A percentile compares a stretch with the other conserved stretches of the same genome.
These are phyloP conservation scores for Temnopleurus reevesii DNA, from an alignment of 53 echinoderm and acorn worm species.

Conservation along the genomic window DNA sequence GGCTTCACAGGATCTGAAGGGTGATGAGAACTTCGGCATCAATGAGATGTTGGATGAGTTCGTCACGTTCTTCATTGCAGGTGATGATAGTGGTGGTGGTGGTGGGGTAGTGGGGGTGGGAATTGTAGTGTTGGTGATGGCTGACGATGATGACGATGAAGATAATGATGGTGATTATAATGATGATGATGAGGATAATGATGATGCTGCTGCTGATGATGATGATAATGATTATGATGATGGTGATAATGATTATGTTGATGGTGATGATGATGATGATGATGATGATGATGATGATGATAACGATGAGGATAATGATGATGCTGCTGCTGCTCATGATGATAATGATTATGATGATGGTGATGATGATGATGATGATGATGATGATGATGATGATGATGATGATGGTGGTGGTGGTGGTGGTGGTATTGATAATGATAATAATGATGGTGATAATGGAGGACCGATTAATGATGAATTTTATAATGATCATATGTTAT, in stretches of 20 bases:
- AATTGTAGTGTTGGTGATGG: not conserved
- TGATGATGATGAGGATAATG: not conserved
- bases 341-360: not conserved
- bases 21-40: constrained; percentile 48
- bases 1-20: constrained; percentile 51
- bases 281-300: constrained; percentile 17
- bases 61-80: constrained; percentile 70
- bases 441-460: not conserved
- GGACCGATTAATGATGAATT: no score
- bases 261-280: constrained; percentile 25
- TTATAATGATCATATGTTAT: no score
- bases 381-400: not conserved
- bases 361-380: not conserved
- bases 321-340: not conserved
- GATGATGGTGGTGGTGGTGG: not conserved
- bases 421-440: not conserved
- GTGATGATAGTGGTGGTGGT: constrained; percentile 18
- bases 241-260: not conserved
- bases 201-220: not conserved
- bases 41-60: constrained; percentile 68
- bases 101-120: constrained; percentile 57
- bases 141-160: not conserved
- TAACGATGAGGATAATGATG: not conserved
- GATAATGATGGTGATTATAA: not conserved
- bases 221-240: not conserved